A percentile compares a stretch with the other conserved stretches of the same genome.
Conservation (phyloP, 1,140 invertebrate species). For the Nilaparvata lugens region DNA sequence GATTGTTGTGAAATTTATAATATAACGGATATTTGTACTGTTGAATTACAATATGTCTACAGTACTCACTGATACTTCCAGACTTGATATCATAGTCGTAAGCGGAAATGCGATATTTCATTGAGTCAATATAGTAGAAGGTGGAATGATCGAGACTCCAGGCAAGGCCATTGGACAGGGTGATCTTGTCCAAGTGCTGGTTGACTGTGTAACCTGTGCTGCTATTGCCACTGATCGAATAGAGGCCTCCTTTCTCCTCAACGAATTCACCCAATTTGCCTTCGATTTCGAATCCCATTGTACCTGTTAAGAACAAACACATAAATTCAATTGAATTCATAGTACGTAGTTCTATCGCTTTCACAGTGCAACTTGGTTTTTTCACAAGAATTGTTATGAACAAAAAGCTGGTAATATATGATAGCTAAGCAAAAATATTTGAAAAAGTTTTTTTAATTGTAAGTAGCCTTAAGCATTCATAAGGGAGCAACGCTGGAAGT, state of each 20-base stretch:
- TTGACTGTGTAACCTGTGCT: not conserved
- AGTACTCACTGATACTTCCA: conserved; percentile 24
- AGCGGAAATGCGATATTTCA: conserved; percentile 16
- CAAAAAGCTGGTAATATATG: too few relatives aligned
- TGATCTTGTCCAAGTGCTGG: conserved; percentile 18
- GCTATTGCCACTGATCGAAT: not conserved
- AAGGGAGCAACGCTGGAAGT: too few relatives aligned
- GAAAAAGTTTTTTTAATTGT: too few relatives aligned
- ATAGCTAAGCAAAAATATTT: too few relatives aligned
- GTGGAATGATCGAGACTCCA: conserved; percentile 39
- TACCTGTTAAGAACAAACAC: not conserved
- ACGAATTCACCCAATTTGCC: not conserved
- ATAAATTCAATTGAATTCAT: too few relatives aligned
- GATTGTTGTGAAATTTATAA: too few relatives aligned
- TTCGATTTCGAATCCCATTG: not conserved
- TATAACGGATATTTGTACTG: too few relatives aligned
- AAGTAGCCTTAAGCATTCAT: too few relatives aligned
- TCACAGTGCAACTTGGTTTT: too few relatives aligned
- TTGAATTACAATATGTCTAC: too few relatives aligned
- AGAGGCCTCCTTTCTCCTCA: conserved; percentile 2
- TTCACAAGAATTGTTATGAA: too few relatives aligned
- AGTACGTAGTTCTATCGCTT: too few relatives aligned
- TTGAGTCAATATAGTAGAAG: conserved; percentile 31
- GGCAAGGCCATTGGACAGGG: conserved; percentile 42
- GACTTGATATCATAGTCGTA: conserved; percentile 23